A percentile compares a stretch with the other conserved stretches of the same genome.
phyloP scores from a whole-genome alignment of 35 echinoderm and acorn worm species.

The Apostichopus parvimensis region DNA sequence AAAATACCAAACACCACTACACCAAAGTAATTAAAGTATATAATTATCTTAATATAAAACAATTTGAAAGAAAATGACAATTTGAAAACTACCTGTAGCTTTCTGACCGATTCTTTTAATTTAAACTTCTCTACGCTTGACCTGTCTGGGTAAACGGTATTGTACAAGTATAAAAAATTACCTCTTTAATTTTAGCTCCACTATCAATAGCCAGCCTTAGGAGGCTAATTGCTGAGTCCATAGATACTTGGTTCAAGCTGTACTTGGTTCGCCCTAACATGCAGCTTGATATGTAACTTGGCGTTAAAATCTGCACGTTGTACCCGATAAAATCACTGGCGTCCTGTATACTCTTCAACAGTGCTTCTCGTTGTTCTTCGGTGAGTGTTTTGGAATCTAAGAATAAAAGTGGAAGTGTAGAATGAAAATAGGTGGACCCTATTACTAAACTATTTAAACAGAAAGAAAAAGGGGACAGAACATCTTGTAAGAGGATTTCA shows the following conservation, averaged over 20 bases:
- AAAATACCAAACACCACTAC: too few species aligned
- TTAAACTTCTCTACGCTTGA: too few species aligned
- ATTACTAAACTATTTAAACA: too few species aligned
- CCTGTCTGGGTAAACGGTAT: too few species aligned
- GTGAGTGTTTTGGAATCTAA: constrained; percentile 94
- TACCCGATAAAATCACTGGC: constrained; percentile 84
- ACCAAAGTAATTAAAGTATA: too few species aligned
- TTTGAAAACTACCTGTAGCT: too few species aligned
- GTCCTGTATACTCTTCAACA: constrained; percentile 87
- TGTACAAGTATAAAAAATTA: background rate
- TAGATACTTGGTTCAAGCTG: constrained; percentile 95
- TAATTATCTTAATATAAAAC: too few species aligned
- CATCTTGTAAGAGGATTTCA: too few species aligned
- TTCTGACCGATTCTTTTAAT: too few species aligned
- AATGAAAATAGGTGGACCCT: too few species aligned
- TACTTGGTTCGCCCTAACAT: constrained; percentile 92
- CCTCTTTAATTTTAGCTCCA: constrained; percentile 93
- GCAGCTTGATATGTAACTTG: constrained; percentile 81
- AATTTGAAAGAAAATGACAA: too few species aligned
- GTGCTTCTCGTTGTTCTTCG: constrained; percentile 83
- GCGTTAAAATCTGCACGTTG: constrained; percentile 87
- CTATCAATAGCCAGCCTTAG: constrained; percentile 75
- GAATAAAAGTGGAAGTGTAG: constrained; percentile 4
- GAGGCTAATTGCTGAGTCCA: constrained; percentile 95
- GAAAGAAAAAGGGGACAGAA: too few species aligned